Percentiles rank a stretch among this genome's conserved stretches.
These are phyloP conservation scores for Atrina japonica DNA, from an alignment of 2,888 invertebrate species.

Conservation along the genomic window DNA sequence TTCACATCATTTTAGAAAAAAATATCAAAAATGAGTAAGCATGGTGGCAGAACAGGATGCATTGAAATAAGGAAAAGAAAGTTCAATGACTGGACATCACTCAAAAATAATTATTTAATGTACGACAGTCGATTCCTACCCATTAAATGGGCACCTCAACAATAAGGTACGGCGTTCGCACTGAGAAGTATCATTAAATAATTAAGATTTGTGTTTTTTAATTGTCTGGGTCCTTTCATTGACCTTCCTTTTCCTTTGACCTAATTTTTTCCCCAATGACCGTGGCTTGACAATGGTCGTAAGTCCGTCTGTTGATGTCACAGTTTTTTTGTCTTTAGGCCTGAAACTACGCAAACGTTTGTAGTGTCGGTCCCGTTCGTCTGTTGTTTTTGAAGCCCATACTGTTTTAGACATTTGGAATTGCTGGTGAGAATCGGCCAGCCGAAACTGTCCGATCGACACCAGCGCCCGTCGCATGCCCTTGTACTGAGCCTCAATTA, in stretches of 20 bases:
- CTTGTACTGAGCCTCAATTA: constrained; percentile 22
- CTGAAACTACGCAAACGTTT: constrained; percentile 14
- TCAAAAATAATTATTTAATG: too few relatives aligned
- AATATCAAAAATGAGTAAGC: too few relatives aligned
- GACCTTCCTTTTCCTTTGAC: constrained; percentile 29
- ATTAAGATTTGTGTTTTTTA: constrained; percentile 7
- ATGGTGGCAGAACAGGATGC: too few relatives aligned
- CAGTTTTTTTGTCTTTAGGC: constrained; percentile 11
- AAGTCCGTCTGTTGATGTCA: constrained; percentile 18
- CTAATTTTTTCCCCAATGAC: constrained; percentile 20
- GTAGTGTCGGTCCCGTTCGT: constrained; percentile 28
- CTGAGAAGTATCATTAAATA: not conserved
- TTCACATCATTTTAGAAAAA: too few relatives aligned
- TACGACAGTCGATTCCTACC: too few relatives aligned
- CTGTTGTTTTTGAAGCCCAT: constrained; percentile 25
- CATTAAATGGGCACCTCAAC: not conserved
- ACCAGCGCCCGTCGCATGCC: constrained; percentile 9
- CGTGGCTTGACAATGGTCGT: constrained; percentile 10
- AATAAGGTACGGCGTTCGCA: constrained; percentile 6
- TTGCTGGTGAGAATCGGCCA: constrained; percentile 14
- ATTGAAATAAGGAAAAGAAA: too few relatives aligned
- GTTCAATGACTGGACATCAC: too few relatives aligned
- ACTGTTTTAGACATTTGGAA: not conserved
- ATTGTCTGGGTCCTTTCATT: constrained; percentile 20
- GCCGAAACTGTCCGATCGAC: constrained; percentile 20